Evolutionary conservation across 2,797 vertebrate genomes (phyloP), one percentile per base, ranked within the genome.

Genomic region (Myotis vivesi): DNA sequence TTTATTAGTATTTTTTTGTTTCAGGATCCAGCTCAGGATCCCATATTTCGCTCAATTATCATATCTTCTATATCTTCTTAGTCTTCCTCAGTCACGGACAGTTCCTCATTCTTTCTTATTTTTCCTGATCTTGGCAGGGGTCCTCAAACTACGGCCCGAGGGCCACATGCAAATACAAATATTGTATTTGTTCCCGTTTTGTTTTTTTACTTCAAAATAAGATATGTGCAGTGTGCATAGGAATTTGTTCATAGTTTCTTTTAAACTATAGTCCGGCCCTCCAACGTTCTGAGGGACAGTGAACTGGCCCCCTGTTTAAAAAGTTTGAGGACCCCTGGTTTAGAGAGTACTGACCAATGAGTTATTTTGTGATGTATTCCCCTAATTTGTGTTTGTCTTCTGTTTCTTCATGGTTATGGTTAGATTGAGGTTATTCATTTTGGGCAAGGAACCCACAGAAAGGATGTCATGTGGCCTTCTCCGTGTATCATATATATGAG

Each of bases 71-170:
- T 64, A 25, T 71, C 36, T 53, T 36, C n/a, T 87, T 62, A 25
- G 38, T 91, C 62, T 69, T 57, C 68, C 73, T 28, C 41, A 84
- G 11, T 68, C 46, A 23, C 4, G 16, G 12, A 75, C 66, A 62
- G 83, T 86, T 82, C 72, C 33, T 73, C 20, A 59, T 55, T 62
- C 33, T 88, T 82, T 86, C 33, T 84, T 94, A 53, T 85, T 62
- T 92, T 84, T 33, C 23, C 3, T 89, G 80, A 33, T 87, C 38
- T 22, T 11, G 15, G 57, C 38, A 41, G 38, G 38, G 5, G 6
- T 41, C 38, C 38, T 41, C 38, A 41, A 41, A 41, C 38, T 41
- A 41, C 38, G 6, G 38, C 38, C 38, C 38, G 38, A 6, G 38
- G 38, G 38, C 38, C 38, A 41, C 38, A 41, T 41, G 38, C 38